Evolutionary conservation across 1,140 invertebrate species (phyloP).

Genomic region (Heliothis subflexa): DNA sequence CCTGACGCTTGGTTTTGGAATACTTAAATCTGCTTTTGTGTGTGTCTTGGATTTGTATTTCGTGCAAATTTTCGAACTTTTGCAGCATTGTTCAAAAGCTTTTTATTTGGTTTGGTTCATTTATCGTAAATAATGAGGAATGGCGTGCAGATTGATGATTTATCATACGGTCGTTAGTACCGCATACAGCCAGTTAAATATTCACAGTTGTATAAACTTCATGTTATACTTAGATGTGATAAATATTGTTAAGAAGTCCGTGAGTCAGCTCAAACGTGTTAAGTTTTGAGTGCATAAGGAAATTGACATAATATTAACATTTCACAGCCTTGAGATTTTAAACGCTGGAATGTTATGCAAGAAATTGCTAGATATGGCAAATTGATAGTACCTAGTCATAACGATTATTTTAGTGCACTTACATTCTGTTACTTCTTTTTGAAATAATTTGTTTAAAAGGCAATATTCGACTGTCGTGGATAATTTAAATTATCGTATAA

Average conservation of each 20-base stretch:
- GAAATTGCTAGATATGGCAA: not conserved
- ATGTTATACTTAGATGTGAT: not conserved
- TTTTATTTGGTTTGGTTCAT: too few relatives aligned
- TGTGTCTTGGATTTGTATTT: too few relatives aligned
- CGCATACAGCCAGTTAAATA: too few relatives aligned
- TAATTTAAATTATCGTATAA: not conserved
- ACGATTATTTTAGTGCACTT: slow-evolving; percentile 3
- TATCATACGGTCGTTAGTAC: too few relatives aligned
- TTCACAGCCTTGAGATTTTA: slow-evolving; percentile 16
- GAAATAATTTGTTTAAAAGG: not conserved
- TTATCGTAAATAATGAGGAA: too few relatives aligned
- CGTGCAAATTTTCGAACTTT: too few relatives aligned
- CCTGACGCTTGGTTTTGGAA: too few relatives aligned
- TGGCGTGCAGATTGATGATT: too few relatives aligned
- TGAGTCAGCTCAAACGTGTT: slow-evolving; percentile 21
- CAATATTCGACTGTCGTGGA: not conserved
- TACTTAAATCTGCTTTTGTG: too few relatives aligned
- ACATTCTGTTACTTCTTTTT: not conserved
- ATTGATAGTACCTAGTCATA: slow-evolving; percentile 2
- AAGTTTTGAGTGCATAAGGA: slow-evolving; percentile 35
- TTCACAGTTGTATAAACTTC: too few relatives aligned
- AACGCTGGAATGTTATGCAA: slow-evolving; percentile 23
- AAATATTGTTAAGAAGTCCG: slow-evolving; percentile 9
- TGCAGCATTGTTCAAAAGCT: too few relatives aligned
- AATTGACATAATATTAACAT: slow-evolving; percentile 36